phyloP scores from a whole-genome alignment of 2,797 vertebrate genomes.

The Parotocinclus haroldoi region DNA sequence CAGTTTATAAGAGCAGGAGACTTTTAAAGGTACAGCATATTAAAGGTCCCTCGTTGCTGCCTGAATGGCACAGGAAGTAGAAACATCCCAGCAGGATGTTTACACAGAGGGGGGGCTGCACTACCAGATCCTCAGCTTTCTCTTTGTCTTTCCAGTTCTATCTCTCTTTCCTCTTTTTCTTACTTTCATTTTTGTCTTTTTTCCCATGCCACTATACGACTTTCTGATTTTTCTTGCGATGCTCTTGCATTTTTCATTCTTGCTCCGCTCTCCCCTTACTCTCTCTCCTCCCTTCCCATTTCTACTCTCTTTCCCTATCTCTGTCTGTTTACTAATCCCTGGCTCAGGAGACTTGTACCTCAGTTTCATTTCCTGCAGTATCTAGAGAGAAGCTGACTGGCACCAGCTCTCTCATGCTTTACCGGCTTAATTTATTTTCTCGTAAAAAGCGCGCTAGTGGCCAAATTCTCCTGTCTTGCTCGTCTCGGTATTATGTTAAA shows the following conservation, averaged over 20 bases:
- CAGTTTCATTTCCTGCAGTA: conserved; percentile 56
- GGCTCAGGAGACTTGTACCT: conserved; percentile 33
- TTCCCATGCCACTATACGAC: neutral
- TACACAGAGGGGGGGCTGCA: conserved; percentile 56
- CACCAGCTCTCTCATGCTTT: conserved; percentile 8
- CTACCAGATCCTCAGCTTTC: conserved; percentile 38
- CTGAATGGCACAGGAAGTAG: conserved; percentile 45
- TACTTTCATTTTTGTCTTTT: conserved; percentile 10
- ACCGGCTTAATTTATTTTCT: conserved; percentile 27
- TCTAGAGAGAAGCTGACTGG: conserved; percentile 35
- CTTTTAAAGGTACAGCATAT: conserved; percentile 35
- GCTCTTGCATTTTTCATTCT: neutral
- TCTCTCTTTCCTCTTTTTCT: conserved; percentile 5
- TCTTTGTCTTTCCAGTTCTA: conserved; percentile 33
- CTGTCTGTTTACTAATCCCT: neutral
- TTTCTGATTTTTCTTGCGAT: neutral
- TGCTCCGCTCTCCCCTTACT: neutral
- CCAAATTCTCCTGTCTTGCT: conserved; percentile 1
- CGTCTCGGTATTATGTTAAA: conserved; percentile 5
- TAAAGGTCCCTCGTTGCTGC: conserved; percentile 38
- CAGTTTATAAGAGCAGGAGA: conserved; percentile 27
- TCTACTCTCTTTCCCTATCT: neutral
- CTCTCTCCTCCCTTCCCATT: neutral
- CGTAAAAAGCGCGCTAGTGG: conserved; percentile 9
- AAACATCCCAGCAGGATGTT: conserved; percentile 54